Percentiles rank a stretch among this genome's conserved stretches.
These are phyloP conservation scores for Ariolimax columbianus DNA, from an alignment of 2,888 invertebrate species.

Conservation along the genomic window DNA sequence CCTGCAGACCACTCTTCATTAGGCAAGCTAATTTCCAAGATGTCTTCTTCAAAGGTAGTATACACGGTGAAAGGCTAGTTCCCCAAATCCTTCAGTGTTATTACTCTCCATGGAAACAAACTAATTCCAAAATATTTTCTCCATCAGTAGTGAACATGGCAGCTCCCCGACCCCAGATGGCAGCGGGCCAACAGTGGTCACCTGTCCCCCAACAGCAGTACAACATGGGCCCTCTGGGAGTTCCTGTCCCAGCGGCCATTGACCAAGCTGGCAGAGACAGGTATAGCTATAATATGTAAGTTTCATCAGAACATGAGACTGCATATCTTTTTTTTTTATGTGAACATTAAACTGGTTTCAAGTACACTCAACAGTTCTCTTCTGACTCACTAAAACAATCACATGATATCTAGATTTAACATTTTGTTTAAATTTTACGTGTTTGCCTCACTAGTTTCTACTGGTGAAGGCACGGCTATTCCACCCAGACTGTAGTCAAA, in stretches of 20 bases:
- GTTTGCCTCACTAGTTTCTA: too few relatives aligned
- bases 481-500: too few relatives aligned
- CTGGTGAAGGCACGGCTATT: too few relatives aligned
- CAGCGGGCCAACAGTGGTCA: slow-evolving; percentile 27
- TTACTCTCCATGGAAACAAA: background rate
- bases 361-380: background rate
- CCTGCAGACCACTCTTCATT: too few relatives aligned
- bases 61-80: too few relatives aligned
- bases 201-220: slow-evolving; percentile 18
- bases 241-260: slow-evolving; percentile 46
- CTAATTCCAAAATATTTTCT: background rate
- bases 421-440: too few relatives aligned
- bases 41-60: too few relatives aligned
- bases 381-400: too few relatives aligned
- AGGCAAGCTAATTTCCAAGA: too few relatives aligned
- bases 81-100: too few relatives aligned
- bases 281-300: slow-evolving; percentile 55
- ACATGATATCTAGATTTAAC: too few relatives aligned
- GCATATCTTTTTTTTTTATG: background rate
- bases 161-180: slow-evolving; percentile 27
- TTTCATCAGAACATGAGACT: slow-evolving; percentile 32
- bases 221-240: slow-evolving; percentile 47
- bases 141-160: slow-evolving; percentile 44
- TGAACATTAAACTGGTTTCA: background rate
- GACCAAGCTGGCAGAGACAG: slow-evolving; percentile 53